Conservation (phyloP, 2,797 vertebrate genomes). For the Nyctibius grandis region DNA sequence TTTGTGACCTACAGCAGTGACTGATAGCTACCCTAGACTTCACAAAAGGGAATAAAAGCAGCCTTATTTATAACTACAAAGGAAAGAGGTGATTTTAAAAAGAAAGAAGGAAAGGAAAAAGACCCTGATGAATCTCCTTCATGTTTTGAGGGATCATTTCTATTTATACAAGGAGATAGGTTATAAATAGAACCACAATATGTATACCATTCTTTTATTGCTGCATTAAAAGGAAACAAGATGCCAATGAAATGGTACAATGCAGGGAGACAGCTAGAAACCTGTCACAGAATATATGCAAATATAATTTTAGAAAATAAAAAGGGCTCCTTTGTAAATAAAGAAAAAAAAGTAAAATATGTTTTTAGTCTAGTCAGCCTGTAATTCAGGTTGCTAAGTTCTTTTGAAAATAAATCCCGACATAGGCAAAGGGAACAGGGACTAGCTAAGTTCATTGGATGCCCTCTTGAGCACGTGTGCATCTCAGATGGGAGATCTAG, state of each 20-base stretch:
- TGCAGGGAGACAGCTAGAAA: neutral
- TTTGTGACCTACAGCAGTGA: constrained; percentile 43
- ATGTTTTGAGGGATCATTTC: neutral
- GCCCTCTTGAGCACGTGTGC: neutral
- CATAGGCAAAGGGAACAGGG: neutral
- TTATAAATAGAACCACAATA: neutral
- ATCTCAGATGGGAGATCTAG: neutral
- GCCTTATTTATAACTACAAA: constrained; percentile 24
- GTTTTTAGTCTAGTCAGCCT: neutral
- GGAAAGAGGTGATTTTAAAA: constrained; percentile 23
- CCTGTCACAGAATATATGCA: fast-evolving
- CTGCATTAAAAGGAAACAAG: neutral
- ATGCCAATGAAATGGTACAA: neutral
- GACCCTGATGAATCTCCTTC: neutral
- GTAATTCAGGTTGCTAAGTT: neutral
- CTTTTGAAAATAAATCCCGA: neutral
- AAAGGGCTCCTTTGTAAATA: neutral
- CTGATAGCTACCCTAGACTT: constrained; percentile 23
- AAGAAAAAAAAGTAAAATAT: neutral
- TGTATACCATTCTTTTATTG: neutral
- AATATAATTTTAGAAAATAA: neutral
- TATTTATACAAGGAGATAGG: neutral
- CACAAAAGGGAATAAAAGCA: constrained; percentile 19
- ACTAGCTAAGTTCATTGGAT: fast-evolving
- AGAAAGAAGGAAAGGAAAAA: neutral